Base-by-base conservation (phyloP, 2,888 invertebrate species). In the Euplexia lucipara region DNA sequence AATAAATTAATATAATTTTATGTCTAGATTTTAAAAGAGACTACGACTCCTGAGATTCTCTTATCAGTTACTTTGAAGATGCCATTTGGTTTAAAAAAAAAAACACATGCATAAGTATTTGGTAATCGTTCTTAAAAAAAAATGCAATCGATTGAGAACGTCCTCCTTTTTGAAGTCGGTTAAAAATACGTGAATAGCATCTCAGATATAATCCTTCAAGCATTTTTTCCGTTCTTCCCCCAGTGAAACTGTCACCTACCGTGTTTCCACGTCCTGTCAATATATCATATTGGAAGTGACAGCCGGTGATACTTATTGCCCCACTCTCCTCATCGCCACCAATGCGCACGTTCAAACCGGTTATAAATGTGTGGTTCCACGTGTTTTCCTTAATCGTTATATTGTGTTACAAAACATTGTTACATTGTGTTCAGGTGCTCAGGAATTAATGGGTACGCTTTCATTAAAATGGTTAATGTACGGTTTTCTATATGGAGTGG, bases 341-440 rank as follows among this genome's bases (percentile, higher is more conserved):
- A 58, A 71, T 73, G 52, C 58, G 65, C 65, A 73, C 78, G 74
- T 73, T 41, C 56, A 26, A 39, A 10, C 42, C 18, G 20, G 53
- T 42, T 64, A 59, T 51, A 59, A 63, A 77, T 64, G 42, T 59
- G 37, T 51, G 20, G 18, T 9, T 44, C 26, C 39, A 48, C 20
- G 57, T 54, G 54, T 73, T 73, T 78, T 78, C 66, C 66, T 65
- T 73, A 78, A 73, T 73, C 51, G 74, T 58, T 72, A 42, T 47
- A 65, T 73, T 77, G 72, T 71, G 14, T 39, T 34, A 37, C 20
- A 53, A 53, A 45, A 47, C 37, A 41, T 76, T 71, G 71, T 70
- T 20, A 47, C 26, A 35, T 26, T 70, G 41, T 56, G 20, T 39
- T 41, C 20, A 42, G 35, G 41, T 56, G 39, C 26, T 63, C 48